A percentile compares a stretch with the other conserved stretches of the same genome.
Conservation (phyloP, 2,113 vertebrate genomes). For the Glaucidium brasilianum region DNA sequence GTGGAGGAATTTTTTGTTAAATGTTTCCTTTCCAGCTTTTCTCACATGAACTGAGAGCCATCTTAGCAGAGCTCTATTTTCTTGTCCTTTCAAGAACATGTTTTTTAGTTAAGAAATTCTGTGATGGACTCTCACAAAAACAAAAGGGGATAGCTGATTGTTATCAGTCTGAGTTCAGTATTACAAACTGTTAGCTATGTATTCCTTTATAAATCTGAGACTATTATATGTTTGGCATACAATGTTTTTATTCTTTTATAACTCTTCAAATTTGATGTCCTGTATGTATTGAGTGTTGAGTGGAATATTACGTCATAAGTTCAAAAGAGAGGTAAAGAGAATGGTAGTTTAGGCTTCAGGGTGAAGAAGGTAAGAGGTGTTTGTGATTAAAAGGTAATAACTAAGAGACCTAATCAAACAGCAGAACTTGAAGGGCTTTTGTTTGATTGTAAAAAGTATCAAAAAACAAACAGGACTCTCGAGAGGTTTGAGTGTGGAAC, state of each 20-base stretch:
- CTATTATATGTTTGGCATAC: not conserved
- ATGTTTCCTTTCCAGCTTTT: conserved; percentile 6
- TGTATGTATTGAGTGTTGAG: not conserved
- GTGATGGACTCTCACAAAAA: not conserved
- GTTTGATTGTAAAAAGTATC: not conserved
- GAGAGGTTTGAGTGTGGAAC: not conserved
- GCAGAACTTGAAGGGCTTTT: not conserved
- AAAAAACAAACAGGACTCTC: not conserved
- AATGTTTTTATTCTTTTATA: not conserved
- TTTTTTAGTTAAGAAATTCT: not conserved
- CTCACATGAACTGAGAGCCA: not conserved
- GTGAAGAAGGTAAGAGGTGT: not conserved
- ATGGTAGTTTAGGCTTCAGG: not conserved
- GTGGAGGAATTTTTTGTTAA: conserved; percentile 13
- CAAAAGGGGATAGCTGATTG: not conserved
- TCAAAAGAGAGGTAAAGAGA: not conserved
- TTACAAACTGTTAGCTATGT: not conserved
- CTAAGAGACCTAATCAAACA: not conserved
- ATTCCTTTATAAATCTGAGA: not conserved
- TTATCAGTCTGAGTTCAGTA: not conserved
- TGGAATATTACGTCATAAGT: not conserved
- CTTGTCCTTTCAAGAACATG: not conserved
- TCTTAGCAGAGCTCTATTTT: not conserved
- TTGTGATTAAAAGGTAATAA: not conserved
- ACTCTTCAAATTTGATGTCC: not conserved